A percentile compares a stretch with the other conserved stretches of the same genome.
phyloP scores from a whole-genome alignment of 2,113 vertebrate species.

The Lanius ludovicianus region DNA sequence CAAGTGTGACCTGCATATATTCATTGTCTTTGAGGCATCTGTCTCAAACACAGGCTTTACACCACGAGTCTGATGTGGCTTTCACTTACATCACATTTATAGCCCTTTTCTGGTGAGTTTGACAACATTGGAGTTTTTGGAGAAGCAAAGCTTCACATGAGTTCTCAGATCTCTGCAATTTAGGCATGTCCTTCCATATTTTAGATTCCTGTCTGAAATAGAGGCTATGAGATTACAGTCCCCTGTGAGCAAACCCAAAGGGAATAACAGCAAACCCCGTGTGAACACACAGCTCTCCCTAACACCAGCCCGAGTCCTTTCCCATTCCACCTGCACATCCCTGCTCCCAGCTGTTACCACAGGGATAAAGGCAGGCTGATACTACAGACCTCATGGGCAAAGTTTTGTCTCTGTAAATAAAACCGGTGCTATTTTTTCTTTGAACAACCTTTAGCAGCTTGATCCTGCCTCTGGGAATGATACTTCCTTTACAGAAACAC shows the following conservation, averaged over 20 bases:
- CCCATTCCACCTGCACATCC: background rate
- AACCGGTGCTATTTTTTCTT: background rate
- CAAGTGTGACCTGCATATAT: background rate
- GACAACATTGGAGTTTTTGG: background rate
- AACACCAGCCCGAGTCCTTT: background rate
- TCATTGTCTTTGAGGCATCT: background rate
- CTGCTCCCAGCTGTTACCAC: background rate
- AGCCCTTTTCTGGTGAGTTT: background rate
- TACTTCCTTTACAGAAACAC: background rate
- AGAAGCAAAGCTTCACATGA: background rate
- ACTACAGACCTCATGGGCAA: background rate
- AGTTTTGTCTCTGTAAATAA: background rate
- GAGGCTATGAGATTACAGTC: background rate
- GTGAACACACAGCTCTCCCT: background rate
- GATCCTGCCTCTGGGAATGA: background rate
- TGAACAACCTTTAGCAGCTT: background rate
- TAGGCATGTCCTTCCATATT: background rate
- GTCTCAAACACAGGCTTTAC: background rate
- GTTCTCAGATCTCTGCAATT: background rate
- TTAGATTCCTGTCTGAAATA: background rate
- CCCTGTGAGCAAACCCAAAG: background rate
- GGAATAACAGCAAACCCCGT: background rate
- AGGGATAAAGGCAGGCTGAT: background rate
- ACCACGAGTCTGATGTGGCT: background rate
- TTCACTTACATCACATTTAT: background rate